Conservation (phyloP, 1,140 invertebrate species). For the Drosophila seguyi region DNA sequence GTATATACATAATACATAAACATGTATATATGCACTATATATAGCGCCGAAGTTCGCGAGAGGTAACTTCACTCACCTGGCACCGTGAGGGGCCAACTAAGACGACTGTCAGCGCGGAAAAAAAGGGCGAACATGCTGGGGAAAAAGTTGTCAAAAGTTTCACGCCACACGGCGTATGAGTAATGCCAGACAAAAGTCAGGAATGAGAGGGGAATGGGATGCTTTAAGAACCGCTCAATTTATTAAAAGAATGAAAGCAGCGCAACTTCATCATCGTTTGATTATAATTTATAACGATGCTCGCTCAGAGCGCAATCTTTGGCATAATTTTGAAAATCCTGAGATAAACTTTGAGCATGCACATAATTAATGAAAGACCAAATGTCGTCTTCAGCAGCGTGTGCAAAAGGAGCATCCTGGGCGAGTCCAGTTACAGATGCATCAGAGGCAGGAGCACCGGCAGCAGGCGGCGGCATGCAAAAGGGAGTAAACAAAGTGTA, state of each 20-base stretch:
- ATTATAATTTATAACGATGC: constrained; percentile 71
- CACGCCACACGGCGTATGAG: constrained; percentile 67
- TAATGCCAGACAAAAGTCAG: constrained; percentile 55
- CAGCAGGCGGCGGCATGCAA: constrained; percentile 33
- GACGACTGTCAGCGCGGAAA: constrained; percentile 52
- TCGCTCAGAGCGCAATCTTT: constrained; percentile 66
- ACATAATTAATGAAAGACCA: constrained; percentile 84
- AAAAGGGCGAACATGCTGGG: neutral
- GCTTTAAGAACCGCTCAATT: constrained; percentile 57
- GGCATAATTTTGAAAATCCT: constrained; percentile 79
- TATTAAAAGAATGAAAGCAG: constrained; percentile 51
- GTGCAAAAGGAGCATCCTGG: constrained; percentile 75
- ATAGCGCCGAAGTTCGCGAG: constrained; percentile 25
- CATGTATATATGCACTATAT: neutral
- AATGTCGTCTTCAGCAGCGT: constrained; percentile 82
- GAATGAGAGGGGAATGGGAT: neutral
- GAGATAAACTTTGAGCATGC: constrained; percentile 81
- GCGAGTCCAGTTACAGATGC: constrained; percentile 36
- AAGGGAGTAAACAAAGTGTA: constrained; percentile 78
- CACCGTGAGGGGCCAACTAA: constrained; percentile 36
- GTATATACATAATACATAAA: constrained; percentile 37
- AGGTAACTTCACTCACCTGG: constrained; percentile 47
- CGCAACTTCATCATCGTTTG: constrained; percentile 34
- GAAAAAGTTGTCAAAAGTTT: constrained; percentile 59
- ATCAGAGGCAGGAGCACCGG: constrained; percentile 2